Evolutionary conservation across 2,888 invertebrate genomes (phyloP), one percentile per base, ranked within the genome.

Genomic region (Thera obeliscata): DNA sequence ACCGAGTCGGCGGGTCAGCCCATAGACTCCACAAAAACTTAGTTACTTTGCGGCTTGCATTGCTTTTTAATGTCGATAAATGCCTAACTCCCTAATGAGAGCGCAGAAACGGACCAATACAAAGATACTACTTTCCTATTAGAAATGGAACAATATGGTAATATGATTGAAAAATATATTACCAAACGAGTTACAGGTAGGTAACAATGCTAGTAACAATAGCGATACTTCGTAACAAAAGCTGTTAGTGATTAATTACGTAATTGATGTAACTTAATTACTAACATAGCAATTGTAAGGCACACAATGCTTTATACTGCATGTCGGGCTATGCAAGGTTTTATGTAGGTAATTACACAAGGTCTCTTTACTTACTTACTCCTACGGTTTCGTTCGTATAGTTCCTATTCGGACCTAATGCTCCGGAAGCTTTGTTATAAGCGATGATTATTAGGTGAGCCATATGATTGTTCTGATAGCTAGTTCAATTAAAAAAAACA

Each of bases 111-210:
- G 68, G 67, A n/a, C n/a, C n/a, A n/a, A n/a, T 76, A 81, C 78
- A 78, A 79, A 78, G 75, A 81, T 80, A 74, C 59, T 80, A 78
- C 78, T 79, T 76, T 76, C 77, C 9, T 77, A 78, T 81, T 76
- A 71, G 22, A 59, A 71, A 71, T 46, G 4, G 55, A 49, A 48
- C 59, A 36, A 67, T 66, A 67, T 35, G 66, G 70, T 75, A 73
- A 79, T 76, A 76, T 76, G 70, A 81, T 81, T 77, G 76, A 81
- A 46, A 78, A 66, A 66, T 38, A 22, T 71, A 61, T 68, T 36
- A 38, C 9, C 11, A 46, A 56, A 43, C 56, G 22, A 56, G 12
- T 12, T 12, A 41, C 12, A 41, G n/a, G 12, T 38, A 38, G 38
- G 38, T 56, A 56, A 7, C 7, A 38, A 56, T 36, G 4, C 12